phyloP scores from a whole-genome alignment of 23 tunicate species.

The Phallusia fumigata region DNA sequence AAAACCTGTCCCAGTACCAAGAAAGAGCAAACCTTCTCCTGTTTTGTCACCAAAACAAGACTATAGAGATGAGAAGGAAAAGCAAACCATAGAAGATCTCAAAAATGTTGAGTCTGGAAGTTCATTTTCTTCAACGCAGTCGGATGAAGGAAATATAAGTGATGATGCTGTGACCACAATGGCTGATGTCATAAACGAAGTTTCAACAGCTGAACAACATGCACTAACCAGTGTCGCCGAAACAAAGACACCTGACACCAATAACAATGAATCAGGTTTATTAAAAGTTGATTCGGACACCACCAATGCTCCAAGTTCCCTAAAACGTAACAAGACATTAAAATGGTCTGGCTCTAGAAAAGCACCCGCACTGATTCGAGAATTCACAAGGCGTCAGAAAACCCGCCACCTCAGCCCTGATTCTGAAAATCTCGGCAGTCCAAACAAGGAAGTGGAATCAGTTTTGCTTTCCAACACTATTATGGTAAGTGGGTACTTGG shows the following conservation, averaged over 20 bases:
- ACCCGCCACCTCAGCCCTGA: background rate
- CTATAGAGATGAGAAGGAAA: background rate
- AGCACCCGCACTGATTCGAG: slow-evolving; percentile 76
- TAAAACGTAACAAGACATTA: slow-evolving; percentile 75
- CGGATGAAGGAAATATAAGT: slow-evolving; percentile 19
- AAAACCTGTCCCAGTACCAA: slow-evolving; percentile 13
- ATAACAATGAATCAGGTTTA: background rate
- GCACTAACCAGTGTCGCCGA: background rate
- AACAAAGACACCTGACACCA: background rate
- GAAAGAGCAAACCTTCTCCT: background rate
- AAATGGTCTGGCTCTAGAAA: slow-evolving; percentile 88
- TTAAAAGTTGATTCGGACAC: background rate
- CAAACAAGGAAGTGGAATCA: slow-evolving; percentile 24
- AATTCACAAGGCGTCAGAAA: slow-evolving; percentile 61
- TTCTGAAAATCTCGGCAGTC: slow-evolving; percentile 14
- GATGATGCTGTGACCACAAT: slow-evolving; percentile 35
- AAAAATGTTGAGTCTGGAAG: slow-evolving; percentile 12
- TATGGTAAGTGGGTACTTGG: background rate
- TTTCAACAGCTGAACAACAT: background rate
- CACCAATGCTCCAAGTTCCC: slow-evolving; percentile 7
- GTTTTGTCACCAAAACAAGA: background rate
- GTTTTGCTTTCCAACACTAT: background rate
- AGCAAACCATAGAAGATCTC: background rate
- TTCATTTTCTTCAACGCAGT: slow-evolving; percentile 30
- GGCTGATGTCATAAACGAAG: slow-evolving; percentile 59